Conservation (phyloP, 2,113 vertebrate genomes). For the Podarcis cretensis region DNA sequence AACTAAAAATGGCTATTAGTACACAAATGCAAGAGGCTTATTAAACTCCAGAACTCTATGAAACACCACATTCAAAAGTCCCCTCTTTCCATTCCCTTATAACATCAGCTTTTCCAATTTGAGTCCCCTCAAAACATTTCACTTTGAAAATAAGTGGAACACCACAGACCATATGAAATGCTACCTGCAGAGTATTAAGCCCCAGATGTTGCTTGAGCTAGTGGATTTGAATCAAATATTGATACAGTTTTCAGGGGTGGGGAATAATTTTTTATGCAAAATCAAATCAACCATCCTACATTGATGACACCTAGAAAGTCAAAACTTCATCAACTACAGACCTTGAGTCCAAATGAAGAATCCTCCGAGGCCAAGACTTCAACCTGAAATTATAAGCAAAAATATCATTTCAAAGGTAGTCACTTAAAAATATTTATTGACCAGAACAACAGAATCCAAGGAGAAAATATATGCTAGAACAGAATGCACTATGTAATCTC, state of each 20-base stretch:
- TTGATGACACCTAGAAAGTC: conserved; percentile 21
- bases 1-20: background rate
- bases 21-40: conserved; percentile 7
- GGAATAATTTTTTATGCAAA: background rate
- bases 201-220: conserved; percentile 23
- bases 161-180: conserved; percentile 10
- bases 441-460: conserved; percentile 30
- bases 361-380: conserved; percentile 76
- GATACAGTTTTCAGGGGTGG: background rate
- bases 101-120: background rate
- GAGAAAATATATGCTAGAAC: conserved; percentile 21
- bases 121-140: background rate
- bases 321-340: conserved; percentile 72
- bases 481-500: background rate
- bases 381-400: conserved; percentile 77
- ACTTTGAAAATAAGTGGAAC: conserved; percentile 24
- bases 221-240: conserved; percentile 21
- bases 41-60: conserved; percentile 14
- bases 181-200: background rate
- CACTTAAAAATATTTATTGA: conserved; percentile 41
- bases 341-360: conserved; percentile 77
- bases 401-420: conserved; percentile 69
- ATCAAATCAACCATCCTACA: conserved; percentile 25
- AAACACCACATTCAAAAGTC: conserved; percentile 34
- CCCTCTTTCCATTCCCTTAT: background rate